phyloP scores from a whole-genome alignment of 1,140 invertebrate species.

The Schlechtendalia chinensis region DNA sequence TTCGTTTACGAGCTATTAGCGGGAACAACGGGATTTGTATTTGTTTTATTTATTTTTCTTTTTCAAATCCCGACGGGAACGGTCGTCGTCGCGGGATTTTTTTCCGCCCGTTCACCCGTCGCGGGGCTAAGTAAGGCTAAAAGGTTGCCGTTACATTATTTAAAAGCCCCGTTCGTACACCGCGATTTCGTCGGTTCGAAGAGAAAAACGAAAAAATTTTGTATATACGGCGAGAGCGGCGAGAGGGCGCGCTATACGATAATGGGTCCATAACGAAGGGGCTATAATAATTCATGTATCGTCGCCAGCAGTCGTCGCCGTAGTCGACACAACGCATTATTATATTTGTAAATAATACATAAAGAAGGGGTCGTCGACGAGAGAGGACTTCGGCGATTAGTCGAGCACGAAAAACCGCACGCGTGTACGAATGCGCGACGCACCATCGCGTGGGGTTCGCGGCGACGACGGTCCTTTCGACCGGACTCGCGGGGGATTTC shows the following conservation, averaged over 20 bases:
- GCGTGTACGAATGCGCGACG: neutral
- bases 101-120: neutral
- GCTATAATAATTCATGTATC: neutral
- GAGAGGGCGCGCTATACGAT: neutral
- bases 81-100: neutral
- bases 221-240: no score
- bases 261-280: slow-evolving; percentile 10
- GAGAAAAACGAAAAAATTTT: neutral
- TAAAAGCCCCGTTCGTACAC: slow-evolving; percentile 5
- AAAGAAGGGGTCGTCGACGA: neutral
- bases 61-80: slow-evolving; percentile 10
- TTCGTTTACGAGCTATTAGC: slow-evolving; percentile 41
- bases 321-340: neutral
- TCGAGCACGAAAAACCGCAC: neutral
- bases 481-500: no score
- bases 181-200: neutral
- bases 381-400: neutral
- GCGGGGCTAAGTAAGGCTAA: neutral
- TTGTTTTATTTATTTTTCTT: no score
- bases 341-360: slow-evolving; percentile 33
- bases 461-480: no score
- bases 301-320: no score
- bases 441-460: no score
- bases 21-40: slow-evolving; percentile 18
- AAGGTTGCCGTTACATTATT: slow-evolving; percentile 46